Base-by-base conservation (phyloP, 1,140 invertebrate genomes). In the Epicauta chinensis region DNA sequence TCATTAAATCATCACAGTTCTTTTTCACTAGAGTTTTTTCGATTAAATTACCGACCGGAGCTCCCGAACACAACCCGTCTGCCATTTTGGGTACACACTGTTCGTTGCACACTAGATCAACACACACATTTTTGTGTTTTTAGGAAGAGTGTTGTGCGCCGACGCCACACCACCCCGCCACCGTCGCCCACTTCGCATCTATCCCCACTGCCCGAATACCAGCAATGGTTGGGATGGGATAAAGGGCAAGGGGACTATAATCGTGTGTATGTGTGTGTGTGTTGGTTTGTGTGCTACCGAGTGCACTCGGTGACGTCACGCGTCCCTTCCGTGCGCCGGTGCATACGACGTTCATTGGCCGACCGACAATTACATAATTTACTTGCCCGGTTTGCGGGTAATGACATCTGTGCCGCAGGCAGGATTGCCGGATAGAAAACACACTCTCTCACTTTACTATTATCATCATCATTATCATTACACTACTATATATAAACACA, bases 31-130 rank as follows among this genome's bases (percentile, higher is more conserved):
- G 47, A 53, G 59, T 63, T 58, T 60, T 61, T 53, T 61, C 63
- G 60, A 60, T 63, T 58, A 63, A 38, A 45, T 39, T 40, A 47
- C 55, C 59, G 48, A 61, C 60, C 53, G 57, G 56, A 51, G 63
- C 65, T 51, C 60, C 67, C 62, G 62, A 61, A 66, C 67, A 65
- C 66, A 69, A 62, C 66, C 69, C 70, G 66, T 71, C 70, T 71
- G 70, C 70, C 70, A 71, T 71, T 67, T 71, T 71, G 68, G 67
- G 65, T 58, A 67, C 66, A 59, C 66, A 64, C 60, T 61, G 60
- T 29, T n/a, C 53, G 49, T 50, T 4, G 39, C 32, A 40, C 49
- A 17, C 48, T 49, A 46, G 45, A 17, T 53, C 46, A 54, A 34
- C 12, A 34, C 10, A 34, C n/a, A n/a, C n/a, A n/a, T n/a, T n/a